Base-by-base conservation (phyloP, 2,113 vertebrate genomes). In the Pantherophis guttatus region DNA sequence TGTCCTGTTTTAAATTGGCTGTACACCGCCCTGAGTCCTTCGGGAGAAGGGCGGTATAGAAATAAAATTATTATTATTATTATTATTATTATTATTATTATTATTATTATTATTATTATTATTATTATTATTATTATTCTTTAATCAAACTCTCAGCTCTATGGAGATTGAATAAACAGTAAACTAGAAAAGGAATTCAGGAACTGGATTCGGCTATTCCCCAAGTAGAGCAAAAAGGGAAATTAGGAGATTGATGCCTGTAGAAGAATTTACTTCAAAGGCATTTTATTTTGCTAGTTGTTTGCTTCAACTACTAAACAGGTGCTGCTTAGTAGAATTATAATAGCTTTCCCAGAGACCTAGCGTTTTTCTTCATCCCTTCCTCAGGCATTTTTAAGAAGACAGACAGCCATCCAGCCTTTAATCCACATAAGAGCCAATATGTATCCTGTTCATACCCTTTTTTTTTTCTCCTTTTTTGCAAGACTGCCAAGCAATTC, bases 271-370 rank as follows among this genome's bases (percentile, higher is more conserved):
- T 89, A 26, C 3, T 0, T 13, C 92, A 94, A 93, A 96, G 87
- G n/a, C 0, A n/a, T 94, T 93, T 62, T 8, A 1, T 33, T 88
- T 81, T 3, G 29, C 6, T 86, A 89, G 54, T 95, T 95, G 88
- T 94, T 93, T 93, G 94, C 59, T 57, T n/a, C 90, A 21, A 0
- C 9, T 29, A 93, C 94, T 94, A 97, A 92, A 91, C 96, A 96
- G 95, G 94, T 92, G 94, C 92, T 94, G 87, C 92, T 92, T 92
- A 94, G 8, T 94, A 96, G 94, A 95, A 91, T 50, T 21, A 91
- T 97, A 93, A 97, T 97, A 96, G 58, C 5, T 97, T 97, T 97
- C 94, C 96, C 97, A 97, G 97, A 96, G 97, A 89, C 91, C 92
- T 85, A 94, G 91, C 94, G 65, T 95, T 96, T 96, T 33, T 26